These are phyloP conservation scores for Cephus spinipes DNA, from an alignment of 2,888 invertebrate genomes.

Conservation along the genomic window DNA sequence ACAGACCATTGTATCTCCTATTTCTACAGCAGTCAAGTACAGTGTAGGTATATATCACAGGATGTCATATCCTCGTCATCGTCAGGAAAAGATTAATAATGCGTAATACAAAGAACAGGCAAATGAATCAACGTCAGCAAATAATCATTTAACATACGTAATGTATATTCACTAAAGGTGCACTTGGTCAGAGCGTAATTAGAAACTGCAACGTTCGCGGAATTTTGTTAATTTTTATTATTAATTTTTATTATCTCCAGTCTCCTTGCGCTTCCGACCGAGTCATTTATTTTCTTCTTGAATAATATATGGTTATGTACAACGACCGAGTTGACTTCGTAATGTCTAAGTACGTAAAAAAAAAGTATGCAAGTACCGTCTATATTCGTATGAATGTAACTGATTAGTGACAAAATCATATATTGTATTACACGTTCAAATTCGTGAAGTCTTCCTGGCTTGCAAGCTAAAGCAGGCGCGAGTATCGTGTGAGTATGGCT, in stretches of 20 bases:
- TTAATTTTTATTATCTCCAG: not conserved
- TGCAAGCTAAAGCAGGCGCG: conserved; percentile 53
- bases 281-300: not conserved
- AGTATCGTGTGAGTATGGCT: conserved; percentile 55
- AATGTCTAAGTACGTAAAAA: not conserved
- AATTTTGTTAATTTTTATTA: not conserved
- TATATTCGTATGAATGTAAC: not conserved
- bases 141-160: not conserved
- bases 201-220: not conserved
- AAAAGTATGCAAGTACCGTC: not conserved
- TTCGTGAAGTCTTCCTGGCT: conserved; percentile 17
- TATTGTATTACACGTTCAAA: not conserved
- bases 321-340: not conserved
- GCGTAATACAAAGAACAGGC: not conserved
- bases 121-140: not conserved
- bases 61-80: conserved; percentile 29
- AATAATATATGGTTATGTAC: not conserved
- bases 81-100: not conserved
- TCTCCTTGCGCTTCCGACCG: not conserved
- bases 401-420: not conserved
- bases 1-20: not conserved
- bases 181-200: not conserved
- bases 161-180: not conserved
- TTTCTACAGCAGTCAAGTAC: not conserved
- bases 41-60: conserved; percentile 29